Conservation (phyloP, 2,888 invertebrate genomes). For the Embidobia sp. region DNA sequence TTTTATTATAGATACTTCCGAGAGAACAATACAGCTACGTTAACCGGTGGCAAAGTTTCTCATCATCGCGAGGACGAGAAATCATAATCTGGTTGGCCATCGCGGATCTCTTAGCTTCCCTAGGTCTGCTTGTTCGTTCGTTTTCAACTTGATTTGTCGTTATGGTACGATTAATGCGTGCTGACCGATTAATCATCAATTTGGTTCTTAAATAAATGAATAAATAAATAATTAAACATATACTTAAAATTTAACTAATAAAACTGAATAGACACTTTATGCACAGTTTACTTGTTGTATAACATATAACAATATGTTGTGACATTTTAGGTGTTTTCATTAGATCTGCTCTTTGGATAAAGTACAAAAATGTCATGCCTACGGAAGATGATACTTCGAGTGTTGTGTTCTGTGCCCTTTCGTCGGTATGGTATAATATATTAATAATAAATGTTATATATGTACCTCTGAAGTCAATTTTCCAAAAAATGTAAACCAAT, state of each 20-base stretch:
- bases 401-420: constrained; percentile 87
- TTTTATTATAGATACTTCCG: constrained; percentile 84
- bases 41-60: constrained; percentile 84
- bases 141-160: constrained; percentile 64
- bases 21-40: constrained; percentile 82
- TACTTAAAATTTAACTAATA: too few species aligned
- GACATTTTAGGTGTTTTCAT: constrained; percentile 85
- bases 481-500: too few species aligned
- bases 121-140: constrained; percentile 83
- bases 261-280: not conserved
- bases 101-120: constrained; percentile 89
- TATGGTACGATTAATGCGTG: constrained; percentile 62
- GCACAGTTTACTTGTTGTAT: not conserved
- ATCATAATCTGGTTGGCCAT: constrained; percentile 91
- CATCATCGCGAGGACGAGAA: constrained; percentile 85
- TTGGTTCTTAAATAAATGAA: too few species aligned
- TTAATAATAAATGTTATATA: not conserved
- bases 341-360: constrained; percentile 87
- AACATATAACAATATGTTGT: too few species aligned
- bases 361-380: constrained; percentile 86
- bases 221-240: too few species aligned
- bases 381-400: constrained; percentile 85
- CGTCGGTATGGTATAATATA: constrained; percentile 83
- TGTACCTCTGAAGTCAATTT: too few species aligned
- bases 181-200: constrained; percentile 9